Percentiles rank a stretch among this genome's conserved stretches.
Evolutionary conservation across 2,888 invertebrate species (phyloP).

Genomic region (Lymantria monacha): DNA sequence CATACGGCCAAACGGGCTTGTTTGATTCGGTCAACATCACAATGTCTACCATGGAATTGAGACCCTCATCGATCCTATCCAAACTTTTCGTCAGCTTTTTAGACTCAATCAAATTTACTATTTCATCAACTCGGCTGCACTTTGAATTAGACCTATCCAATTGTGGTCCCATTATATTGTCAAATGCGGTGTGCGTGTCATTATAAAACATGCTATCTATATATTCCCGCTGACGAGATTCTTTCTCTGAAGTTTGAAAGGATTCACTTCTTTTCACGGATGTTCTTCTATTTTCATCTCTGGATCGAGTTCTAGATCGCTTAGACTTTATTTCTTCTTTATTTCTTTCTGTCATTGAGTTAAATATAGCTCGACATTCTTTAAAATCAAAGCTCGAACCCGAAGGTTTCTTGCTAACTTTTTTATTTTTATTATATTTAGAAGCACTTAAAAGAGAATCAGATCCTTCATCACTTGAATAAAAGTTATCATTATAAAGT

Average conservation of each 20-base stretch:
- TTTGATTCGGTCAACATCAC: conserved; percentile 84
- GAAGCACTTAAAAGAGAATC: conserved; percentile 87
- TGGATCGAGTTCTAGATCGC: conserved; percentile 63
- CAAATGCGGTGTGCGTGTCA: conserved; percentile 57
- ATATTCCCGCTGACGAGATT: conserved; percentile 70
- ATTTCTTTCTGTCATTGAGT: conserved; percentile 79
- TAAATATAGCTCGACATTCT: conserved; percentile 82
- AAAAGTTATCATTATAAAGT: conserved; percentile 81
- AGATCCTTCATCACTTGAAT: conserved; percentile 86
- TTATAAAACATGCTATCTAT: conserved; percentile 84
- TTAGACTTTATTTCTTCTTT: conserved; percentile 57
- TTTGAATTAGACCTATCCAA: conserved; percentile 58
- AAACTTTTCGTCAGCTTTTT: conserved; percentile 88
- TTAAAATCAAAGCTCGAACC: conserved; percentile 67
- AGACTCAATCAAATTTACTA: conserved; percentile 81
- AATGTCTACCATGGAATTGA: conserved; percentile 88
- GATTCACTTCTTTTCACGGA: conserved; percentile 76
- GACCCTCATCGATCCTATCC: conserved; percentile 88
- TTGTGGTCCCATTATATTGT: conserved; percentile 19
- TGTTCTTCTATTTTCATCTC: conserved; percentile 59
- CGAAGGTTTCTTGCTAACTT: conserved; percentile 62
- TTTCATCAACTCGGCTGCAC: conserved; percentile 72
- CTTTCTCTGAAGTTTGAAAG: conserved; percentile 72
- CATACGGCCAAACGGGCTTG: conserved; percentile 67
- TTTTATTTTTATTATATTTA: conserved; percentile 58